These are phyloP conservation scores for Pygmarrhopalites habei DNA, from an alignment of 1,140 invertebrate genomes.

Conservation along the genomic window DNA sequence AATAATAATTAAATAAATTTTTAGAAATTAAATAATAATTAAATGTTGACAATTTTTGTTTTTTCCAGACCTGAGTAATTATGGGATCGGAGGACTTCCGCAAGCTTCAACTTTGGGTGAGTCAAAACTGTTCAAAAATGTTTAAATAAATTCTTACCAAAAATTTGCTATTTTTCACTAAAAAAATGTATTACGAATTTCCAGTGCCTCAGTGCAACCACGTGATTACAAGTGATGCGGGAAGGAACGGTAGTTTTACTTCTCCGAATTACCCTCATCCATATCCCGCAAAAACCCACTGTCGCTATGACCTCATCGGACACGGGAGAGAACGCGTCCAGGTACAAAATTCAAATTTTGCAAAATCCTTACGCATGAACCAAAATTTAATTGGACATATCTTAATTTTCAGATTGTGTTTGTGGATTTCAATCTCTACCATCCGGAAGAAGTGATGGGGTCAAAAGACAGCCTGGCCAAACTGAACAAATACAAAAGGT, in stretches of 20 bases:
- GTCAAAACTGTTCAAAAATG: slow-evolving; percentile 10
- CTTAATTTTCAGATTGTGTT: no score
- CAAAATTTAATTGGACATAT: no score
- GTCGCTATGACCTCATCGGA: slow-evolving; percentile 76
- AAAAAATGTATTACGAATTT: no score
- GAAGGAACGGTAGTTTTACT: slow-evolving; percentile 41
- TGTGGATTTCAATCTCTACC: slow-evolving; percentile 61
- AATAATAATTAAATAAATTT: no score
- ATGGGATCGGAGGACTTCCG: slow-evolving; percentile 24
- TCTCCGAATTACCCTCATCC: slow-evolving; percentile 68
- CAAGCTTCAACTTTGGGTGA: slow-evolving; percentile 35
- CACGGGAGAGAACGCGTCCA: slow-evolving; percentile 58
- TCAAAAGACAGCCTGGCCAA: neutral
- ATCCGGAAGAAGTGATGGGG: slow-evolving; percentile 44
- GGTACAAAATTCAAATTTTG: no score
- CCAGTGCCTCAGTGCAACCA: slow-evolving; percentile 36
- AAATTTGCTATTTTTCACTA: no score
- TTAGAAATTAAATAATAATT: no score
- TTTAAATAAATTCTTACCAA: no score
- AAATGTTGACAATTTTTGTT: no score
- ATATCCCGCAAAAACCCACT: slow-evolving; percentile 64
- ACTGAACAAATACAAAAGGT: slow-evolving; percentile 7
- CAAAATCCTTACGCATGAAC: no score
- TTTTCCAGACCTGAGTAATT: no score
- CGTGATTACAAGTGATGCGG: slow-evolving; percentile 36